These are phyloP conservation scores for Platycercus adscitus DNA, from an alignment of 2,113 vertebrate species.

Conservation along the genomic window DNA sequence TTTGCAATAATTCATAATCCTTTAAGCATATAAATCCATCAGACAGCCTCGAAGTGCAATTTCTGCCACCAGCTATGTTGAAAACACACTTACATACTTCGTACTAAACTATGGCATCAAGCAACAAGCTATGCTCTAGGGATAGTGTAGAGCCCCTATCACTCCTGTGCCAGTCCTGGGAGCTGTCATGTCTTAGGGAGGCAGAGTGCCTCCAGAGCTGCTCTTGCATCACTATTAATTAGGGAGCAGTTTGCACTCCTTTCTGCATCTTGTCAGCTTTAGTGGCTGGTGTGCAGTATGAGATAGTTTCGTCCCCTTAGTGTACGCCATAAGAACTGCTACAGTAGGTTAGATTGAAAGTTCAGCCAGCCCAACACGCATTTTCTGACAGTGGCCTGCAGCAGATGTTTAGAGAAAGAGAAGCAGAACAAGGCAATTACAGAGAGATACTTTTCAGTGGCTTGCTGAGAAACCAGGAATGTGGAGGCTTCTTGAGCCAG, in stretches of 20 bases:
- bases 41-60: conserved; percentile 64
- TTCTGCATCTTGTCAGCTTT: conserved; percentile 35
- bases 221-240: conserved; percentile 57
- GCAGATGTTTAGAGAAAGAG: conserved; percentile 41
- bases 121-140: conserved; percentile 43
- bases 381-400: conserved; percentile 54
- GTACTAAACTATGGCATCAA: conserved; percentile 44
- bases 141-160: conserved; percentile 21
- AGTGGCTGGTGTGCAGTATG: neutral
- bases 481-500: conserved; percentile 15
- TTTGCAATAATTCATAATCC: conserved; percentile 64
- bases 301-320: conserved; percentile 2
- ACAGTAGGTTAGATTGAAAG: neutral
- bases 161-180: neutral
- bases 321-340: neutral
- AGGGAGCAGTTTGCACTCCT: conserved; percentile 3
- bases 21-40: conserved; percentile 62
- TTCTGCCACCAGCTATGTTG: conserved; percentile 65
- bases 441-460: neutral
- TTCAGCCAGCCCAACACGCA: neutral
- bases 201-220: conserved; percentile 36
- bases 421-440: conserved; percentile 25
- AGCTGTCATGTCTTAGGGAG: neutral
- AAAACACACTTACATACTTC: conserved; percentile 48
- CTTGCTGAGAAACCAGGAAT: neutral